Conservation (phyloP, 2,113 vertebrate genomes). For the Oryctolagus cuniculus region DNA sequence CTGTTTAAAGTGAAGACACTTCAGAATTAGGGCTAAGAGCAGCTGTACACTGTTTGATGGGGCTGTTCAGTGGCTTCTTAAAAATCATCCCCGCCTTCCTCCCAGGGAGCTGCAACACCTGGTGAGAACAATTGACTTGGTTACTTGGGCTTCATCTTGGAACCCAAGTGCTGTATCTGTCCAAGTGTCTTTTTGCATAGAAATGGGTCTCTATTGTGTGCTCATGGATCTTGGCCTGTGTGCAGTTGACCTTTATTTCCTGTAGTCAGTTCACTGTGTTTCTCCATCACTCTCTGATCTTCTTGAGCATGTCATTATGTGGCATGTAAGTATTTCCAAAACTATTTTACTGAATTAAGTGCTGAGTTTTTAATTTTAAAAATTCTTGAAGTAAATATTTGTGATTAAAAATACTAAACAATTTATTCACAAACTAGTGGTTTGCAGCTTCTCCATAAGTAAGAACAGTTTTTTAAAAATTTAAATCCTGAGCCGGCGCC, state of each 20-base stretch:
- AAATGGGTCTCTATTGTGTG: not conserved
- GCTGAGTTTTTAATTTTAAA: slow-evolving; percentile 45
- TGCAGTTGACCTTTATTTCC: not conserved
- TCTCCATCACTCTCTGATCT: slow-evolving; percentile 20
- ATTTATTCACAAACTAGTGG: slow-evolving; percentile 6
- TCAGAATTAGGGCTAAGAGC: not conserved
- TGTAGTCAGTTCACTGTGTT: slow-evolving; percentile 37
- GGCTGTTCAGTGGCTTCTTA: not conserved
- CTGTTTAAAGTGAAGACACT: slow-evolving; percentile 13
- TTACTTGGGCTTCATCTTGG: not conserved
- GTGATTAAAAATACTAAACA: slow-evolving; percentile 13
- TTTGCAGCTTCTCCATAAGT: slow-evolving; percentile 52
- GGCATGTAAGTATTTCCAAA: slow-evolving; percentile 53
- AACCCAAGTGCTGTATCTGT: not conserved
- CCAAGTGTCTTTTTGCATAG: not conserved
- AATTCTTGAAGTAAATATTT: slow-evolving; percentile 2
- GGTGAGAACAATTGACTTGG: not conserved
- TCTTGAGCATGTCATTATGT: slow-evolving; percentile 42
- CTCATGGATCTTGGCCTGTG: slow-evolving; percentile 14
- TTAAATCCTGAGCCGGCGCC: not conserved
- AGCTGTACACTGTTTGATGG: not conserved
- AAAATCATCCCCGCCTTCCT: not conserved
- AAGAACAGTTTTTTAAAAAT: not conserved
- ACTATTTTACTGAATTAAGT: slow-evolving; percentile 35
- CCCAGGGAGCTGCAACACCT: not conserved